These are phyloP conservation scores for Siderastrea radians DNA, from an alignment of 92 coral and sea anemone species.

Conservation along the genomic window DNA sequence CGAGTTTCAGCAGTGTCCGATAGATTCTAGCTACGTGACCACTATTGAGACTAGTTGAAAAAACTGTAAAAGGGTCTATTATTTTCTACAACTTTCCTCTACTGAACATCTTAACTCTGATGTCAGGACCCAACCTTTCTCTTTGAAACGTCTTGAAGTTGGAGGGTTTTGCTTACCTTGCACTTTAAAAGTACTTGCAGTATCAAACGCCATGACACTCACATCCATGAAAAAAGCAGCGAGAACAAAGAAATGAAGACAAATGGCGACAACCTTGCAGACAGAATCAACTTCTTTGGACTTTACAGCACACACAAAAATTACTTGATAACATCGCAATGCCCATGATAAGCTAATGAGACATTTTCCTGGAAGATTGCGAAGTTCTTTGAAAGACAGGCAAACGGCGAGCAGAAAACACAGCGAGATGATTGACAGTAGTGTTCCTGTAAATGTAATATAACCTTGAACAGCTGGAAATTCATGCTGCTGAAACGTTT, in stretches of 20 bases:
- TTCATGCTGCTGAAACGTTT: not conserved
- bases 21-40: no score
- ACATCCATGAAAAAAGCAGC: constrained; percentile 80
- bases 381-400: constrained; percentile 13
- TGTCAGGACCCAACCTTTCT: no score
- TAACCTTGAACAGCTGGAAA: not conserved
- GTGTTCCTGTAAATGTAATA: constrained; percentile 10
- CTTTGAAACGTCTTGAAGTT: no score
- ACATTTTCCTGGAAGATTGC: constrained; percentile 47
- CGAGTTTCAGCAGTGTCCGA: no score
- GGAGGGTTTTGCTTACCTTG: not conserved
- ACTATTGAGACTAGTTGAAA: no score
- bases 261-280: constrained; percentile 67
- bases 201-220: constrained; percentile 72
- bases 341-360: constrained; percentile 23
- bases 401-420: constrained; percentile 22
- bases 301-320: not conserved
- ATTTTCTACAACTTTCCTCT: no score
- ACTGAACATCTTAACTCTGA: no score
- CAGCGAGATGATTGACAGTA: constrained; percentile 23
- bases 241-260: constrained; percentile 65
- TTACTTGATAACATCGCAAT: constrained; percentile 26
- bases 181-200: constrained; percentile 17
- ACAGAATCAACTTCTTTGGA: constrained; percentile 11
- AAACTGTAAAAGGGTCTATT: no score